Conservation (phyloP, 2,113 vertebrate genomes). For the Python bivittatus region DNA sequence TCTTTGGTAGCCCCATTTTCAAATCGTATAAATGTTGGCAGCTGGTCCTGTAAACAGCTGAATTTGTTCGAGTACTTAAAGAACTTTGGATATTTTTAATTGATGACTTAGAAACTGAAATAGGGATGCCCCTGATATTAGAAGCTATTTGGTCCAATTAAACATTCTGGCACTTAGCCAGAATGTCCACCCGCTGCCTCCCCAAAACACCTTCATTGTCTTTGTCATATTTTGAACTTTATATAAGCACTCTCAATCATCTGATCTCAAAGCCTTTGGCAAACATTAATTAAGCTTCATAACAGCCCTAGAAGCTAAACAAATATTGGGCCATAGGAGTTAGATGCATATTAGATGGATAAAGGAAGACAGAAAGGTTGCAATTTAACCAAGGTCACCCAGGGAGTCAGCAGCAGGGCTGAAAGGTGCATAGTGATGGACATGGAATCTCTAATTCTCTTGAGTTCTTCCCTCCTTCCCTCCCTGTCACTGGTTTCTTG, state of each 20-base stretch:
- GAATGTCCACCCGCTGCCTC: background rate
- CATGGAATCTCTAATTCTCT: slow-evolving; percentile 24
- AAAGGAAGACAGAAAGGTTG: slow-evolving; percentile 43
- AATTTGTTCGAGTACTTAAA: slow-evolving; percentile 53
- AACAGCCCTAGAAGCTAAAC: slow-evolving; percentile 56
- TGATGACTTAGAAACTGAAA: slow-evolving; percentile 53
- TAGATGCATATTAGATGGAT: slow-evolving; percentile 45
- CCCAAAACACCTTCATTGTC: slow-evolving; percentile 13
- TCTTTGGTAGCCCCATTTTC: slow-evolving; percentile 32
- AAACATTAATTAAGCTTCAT: slow-evolving; percentile 66
- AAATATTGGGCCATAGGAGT: slow-evolving; percentile 47
- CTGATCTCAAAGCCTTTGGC: slow-evolving; percentile 63
- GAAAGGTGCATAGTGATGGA: background rate
- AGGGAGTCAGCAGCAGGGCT: slow-evolving; percentile 25
- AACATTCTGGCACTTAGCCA: slow-evolving; percentile 35
- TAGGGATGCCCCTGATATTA: slow-evolving; percentile 59
- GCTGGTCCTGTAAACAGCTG: slow-evolving; percentile 37
- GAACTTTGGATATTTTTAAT: slow-evolving; percentile 38
- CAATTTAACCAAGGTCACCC: slow-evolving; percentile 55
- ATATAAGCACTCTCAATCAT: slow-evolving; percentile 51
- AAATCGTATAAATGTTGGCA: background rate
- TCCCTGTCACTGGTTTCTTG: background rate
- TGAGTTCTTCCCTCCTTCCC: background rate
- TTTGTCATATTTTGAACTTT: slow-evolving; percentile 53
- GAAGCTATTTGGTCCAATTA: slow-evolving; percentile 43